phyloP scores from a whole-genome alignment of 1,140 invertebrate genomes.

The Chrysomallon squamiferum region DNA sequence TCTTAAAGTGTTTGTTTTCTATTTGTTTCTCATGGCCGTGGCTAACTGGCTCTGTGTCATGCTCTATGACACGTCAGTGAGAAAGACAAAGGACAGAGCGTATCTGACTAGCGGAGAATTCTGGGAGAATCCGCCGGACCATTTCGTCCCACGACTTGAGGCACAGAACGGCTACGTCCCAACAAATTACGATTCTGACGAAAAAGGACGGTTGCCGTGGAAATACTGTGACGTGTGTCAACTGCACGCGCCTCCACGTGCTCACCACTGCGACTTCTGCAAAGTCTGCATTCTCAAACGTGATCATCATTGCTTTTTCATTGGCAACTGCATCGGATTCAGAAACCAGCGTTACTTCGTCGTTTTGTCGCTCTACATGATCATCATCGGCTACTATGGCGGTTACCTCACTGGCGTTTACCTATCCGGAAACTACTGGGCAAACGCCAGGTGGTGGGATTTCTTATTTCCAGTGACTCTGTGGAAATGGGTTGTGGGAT shows the following conservation, averaged over 20 bases:
- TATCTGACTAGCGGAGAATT: constrained; percentile 1
- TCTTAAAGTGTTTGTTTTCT: constrained; percentile 30
- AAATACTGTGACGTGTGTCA: constrained; percentile 26
- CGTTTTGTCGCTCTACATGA: constrained; percentile 76
- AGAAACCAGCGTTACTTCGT: constrained; percentile 89
- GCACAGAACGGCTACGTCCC: constrained; percentile 1
- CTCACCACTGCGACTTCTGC: constrained; percentile 38
- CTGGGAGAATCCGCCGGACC: constrained; percentile 23
- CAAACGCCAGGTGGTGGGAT: constrained; percentile 17
- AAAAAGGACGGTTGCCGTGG: constrained; percentile 18
- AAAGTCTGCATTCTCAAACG: constrained; percentile 82
- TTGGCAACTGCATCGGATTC: constrained; percentile 87
- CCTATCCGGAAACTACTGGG: constrained; percentile 14
- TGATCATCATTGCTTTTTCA: constrained; percentile 95
- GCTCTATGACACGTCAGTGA: constrained; percentile 17
- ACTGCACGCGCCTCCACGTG: constrained; percentile 27
- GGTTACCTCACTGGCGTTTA: constrained; percentile 24
- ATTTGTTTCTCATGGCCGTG: constrained; percentile 19
- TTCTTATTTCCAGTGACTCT: constrained; percentile 23
- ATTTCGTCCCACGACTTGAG: constrained; percentile 14
- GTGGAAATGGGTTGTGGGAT: constrained; percentile 8
- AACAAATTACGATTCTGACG: background rate
- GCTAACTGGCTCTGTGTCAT: constrained; percentile 38
- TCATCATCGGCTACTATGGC: constrained; percentile 15
- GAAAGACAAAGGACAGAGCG: constrained; percentile 26